These are phyloP conservation scores for Larimichthys polyactis DNA, from an alignment of 2,113 vertebrate genomes.

Conservation along the genomic window DNA sequence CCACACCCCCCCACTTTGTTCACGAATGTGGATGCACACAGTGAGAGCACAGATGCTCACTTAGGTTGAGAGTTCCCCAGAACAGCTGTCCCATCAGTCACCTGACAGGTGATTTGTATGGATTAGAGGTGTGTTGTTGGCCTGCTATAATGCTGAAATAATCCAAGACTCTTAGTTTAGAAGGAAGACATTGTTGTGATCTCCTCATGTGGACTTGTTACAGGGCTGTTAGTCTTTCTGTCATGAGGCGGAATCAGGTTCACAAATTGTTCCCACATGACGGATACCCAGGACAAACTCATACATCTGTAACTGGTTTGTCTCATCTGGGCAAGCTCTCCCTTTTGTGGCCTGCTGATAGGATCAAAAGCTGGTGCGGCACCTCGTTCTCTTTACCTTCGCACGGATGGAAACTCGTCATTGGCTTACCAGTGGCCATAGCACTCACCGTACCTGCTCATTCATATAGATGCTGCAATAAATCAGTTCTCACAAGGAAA, in stretches of 20 bases:
- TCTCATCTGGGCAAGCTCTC: constrained; percentile 32
- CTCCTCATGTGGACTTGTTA: constrained; percentile 30
- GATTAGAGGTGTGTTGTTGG: constrained; percentile 6
- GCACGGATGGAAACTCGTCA: not conserved
- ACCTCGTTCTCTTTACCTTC: not conserved
- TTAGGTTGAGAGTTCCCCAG: not conserved
- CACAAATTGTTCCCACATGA: constrained; percentile 77
- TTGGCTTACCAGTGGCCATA: not conserved
- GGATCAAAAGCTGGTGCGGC: not conserved
- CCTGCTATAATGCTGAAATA: not conserved
- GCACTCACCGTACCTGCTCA: constrained; percentile 17
- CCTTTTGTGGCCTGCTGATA: constrained; percentile 30
- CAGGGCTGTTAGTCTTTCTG: constrained; percentile 38
- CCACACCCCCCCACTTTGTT: not conserved
- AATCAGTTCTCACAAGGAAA: constrained; percentile 16
- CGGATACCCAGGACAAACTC: constrained; percentile 6
- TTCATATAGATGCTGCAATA: constrained; percentile 32
- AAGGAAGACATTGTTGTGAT: not conserved
- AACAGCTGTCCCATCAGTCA: constrained; percentile 42
- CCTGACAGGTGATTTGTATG: constrained; percentile 34
- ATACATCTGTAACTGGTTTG: constrained; percentile 71
- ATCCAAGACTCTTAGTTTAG: constrained; percentile 5
- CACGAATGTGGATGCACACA: constrained; percentile 4
- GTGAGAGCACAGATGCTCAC: not conserved
- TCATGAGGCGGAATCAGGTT: constrained; percentile 46